These are phyloP conservation scores for Urocyon cinereoargenteus DNA, from an alignment of 2,797 vertebrate genomes.

Conservation along the genomic window DNA sequence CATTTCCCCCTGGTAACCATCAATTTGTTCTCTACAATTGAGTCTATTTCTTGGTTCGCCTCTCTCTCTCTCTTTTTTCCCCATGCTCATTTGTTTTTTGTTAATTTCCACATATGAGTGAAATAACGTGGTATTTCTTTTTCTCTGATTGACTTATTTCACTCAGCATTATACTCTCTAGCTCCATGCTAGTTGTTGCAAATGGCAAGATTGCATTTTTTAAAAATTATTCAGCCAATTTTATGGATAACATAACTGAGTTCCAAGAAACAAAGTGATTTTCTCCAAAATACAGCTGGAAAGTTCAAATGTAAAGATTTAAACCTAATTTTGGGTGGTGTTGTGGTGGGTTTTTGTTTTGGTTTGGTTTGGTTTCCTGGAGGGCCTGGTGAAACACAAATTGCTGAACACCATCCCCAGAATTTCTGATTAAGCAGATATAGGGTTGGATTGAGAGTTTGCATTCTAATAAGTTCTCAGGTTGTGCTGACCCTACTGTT, in stretches of 20 bases:
- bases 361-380: neutral
- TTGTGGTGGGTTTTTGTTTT: too few species aligned
- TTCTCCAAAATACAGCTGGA: neutral
- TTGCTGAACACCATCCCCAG: neutral
- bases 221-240: constrained; percentile 4
- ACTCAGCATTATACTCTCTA: too few species aligned
- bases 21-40: too few species aligned
- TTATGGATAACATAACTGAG: constrained; percentile 31
- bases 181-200: too few species aligned
- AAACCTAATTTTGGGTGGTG: neutral
- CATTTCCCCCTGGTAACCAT: too few species aligned
- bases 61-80: too few species aligned
- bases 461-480: neutral
- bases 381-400: neutral
- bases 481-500: neutral
- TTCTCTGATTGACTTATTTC: too few species aligned
- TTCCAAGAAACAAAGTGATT: constrained; percentile 12
- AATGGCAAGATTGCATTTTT: too few species aligned
- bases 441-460: neutral
- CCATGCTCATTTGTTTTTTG: too few species aligned
- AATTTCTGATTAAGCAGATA: constrained; percentile 12
- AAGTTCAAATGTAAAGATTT: constrained; percentile 47
- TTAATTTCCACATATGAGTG: too few species aligned
- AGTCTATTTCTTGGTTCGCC: too few species aligned
- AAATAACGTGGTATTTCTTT: too few species aligned